Evolutionary conservation across 2,888 invertebrate species (phyloP), one percentile per base, ranked within the genome.

Genomic region (Philereme vetulata): DNA sequence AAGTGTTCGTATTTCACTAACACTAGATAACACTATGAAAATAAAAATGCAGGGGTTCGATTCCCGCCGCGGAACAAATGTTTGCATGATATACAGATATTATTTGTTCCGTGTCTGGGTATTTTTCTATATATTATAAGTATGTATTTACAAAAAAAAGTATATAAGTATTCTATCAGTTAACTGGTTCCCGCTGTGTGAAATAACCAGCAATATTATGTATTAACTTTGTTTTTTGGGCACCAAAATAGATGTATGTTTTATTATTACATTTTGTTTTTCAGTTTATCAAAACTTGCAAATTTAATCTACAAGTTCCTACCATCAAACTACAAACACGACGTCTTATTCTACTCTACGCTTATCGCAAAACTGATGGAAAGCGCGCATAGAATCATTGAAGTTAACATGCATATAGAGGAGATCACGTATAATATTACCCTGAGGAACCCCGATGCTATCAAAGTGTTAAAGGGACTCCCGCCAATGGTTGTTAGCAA

Each of bases 391-490:
- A 77, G 73, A 66, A 85, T 90, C 0, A 76, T 92, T 5, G 66
- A 76, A 3, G 85, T 86, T 4, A 92, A 92, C 70, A 81, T 84
- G 74, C 75, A 89, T 62, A 81, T 92, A 72, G 86, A 93, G 66
- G 80, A 88, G 65, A 75, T 90, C 67, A 76, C 86, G 69, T 89
- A 90, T 55, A 81, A 89, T 43, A 81, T 84, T 3, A 85, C 90
- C 70, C 47, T 81, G 80, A 74, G 86, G 70, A 81, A 93, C 72
- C 82, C 89, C 38, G 74, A 76, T 0, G 91, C 83, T 5, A 70
- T 92, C 0, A 74, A 83, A 62, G 62, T 85, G 8, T 64, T 93
- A 6, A 68, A 80, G 9, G 67, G 64, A 0, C 63, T 93, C 8
- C 84, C 88, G 4, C 72, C 83, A 0, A 53, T 72, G 9, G 66